A percentile compares a stretch with the other conserved stretches of the same genome.
Conservation (phyloP, 1,140 invertebrate species). For the Papilio machaon region DNA sequence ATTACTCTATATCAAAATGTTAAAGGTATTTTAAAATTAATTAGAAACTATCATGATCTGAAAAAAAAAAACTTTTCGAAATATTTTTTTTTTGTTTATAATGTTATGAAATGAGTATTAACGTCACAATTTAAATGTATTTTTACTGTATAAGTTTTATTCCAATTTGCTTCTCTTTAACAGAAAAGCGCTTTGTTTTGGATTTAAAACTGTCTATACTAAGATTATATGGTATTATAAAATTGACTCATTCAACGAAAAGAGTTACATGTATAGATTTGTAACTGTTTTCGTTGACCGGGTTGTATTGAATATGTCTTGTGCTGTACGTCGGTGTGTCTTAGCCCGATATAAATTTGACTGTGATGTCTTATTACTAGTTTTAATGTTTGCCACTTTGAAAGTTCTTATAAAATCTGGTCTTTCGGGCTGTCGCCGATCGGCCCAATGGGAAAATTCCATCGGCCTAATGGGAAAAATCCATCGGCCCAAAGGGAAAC, state of each 20-base stretch:
- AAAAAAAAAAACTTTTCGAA: neutral
- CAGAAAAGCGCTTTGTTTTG: constrained; percentile 30
- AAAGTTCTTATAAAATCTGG: neutral
- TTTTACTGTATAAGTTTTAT: constrained; percentile 31
- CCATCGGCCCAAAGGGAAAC: neutral
- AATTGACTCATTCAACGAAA: too few relatives aligned
- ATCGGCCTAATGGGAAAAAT: neutral
- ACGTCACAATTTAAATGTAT: constrained; percentile 20
- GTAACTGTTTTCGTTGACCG: neutral
- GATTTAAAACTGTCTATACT: neutral
- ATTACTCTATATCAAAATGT: neutral
- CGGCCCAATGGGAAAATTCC: neutral
- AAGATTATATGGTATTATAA: neutral
- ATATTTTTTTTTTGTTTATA: neutral
- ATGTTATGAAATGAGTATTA: neutral
- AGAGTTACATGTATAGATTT: too few relatives aligned
- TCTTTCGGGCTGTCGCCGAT: too few relatives aligned
- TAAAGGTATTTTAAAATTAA: neutral
- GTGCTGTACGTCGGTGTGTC: constrained; percentile 44
- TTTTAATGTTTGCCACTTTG: constrained; percentile 42
- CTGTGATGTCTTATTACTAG: constrained; percentile 50
- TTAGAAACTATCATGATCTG: neutral
- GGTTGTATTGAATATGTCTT: neutral
- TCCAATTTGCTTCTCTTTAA: constrained; percentile 35
- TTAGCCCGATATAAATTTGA: constrained; percentile 47